Conservation (phyloP, 2,888 invertebrate species). For the Orchesellides sinensis region DNA sequence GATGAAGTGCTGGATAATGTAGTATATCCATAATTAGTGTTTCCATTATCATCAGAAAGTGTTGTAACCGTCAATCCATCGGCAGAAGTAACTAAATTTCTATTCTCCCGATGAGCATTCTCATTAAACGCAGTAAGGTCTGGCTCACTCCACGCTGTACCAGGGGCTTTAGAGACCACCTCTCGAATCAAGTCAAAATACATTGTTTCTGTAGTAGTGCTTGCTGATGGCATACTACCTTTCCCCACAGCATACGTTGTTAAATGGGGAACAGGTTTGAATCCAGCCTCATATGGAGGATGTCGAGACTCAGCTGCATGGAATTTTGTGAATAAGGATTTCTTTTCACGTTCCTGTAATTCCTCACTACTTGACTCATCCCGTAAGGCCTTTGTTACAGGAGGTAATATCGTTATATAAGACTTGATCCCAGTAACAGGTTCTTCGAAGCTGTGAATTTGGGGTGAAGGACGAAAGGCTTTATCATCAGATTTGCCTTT, state of each 20-base stretch:
- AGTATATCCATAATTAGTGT: slow-evolving; percentile 24
- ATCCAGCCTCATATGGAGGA: slow-evolving; percentile 72
- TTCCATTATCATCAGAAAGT: neutral
- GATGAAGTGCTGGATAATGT: slow-evolving; percentile 23
- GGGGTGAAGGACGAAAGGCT: slow-evolving; percentile 71
- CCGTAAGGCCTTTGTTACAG: slow-evolving; percentile 3
- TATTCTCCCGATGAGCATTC: slow-evolving; percentile 36
- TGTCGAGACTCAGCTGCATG: slow-evolving; percentile 58
- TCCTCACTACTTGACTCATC: slow-evolving; percentile 36
- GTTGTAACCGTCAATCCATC: slow-evolving; percentile 29
- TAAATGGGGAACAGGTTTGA: slow-evolving; percentile 66
- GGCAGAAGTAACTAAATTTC: slow-evolving; percentile 48
- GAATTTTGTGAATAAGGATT: slow-evolving; percentile 46
- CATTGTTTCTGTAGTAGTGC: slow-evolving; percentile 42
- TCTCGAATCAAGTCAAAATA: slow-evolving; percentile 57
- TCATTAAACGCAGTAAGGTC: slow-evolving; percentile 29
- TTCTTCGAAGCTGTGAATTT: slow-evolving; percentile 71
- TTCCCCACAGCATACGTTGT: slow-evolving; percentile 22
- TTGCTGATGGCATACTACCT: slow-evolving; percentile 31
- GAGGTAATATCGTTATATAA: slow-evolving; percentile 63
- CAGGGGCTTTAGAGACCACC: slow-evolving; percentile 43
- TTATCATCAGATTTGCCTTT: slow-evolving; percentile 41
- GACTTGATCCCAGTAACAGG: slow-evolving; percentile 65
- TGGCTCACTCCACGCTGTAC: slow-evolving; percentile 35
- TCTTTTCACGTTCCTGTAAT: slow-evolving; percentile 32